Conservation (phyloP, 2,888 invertebrate species). For the Pyrocoelia pectoralis region DNA sequence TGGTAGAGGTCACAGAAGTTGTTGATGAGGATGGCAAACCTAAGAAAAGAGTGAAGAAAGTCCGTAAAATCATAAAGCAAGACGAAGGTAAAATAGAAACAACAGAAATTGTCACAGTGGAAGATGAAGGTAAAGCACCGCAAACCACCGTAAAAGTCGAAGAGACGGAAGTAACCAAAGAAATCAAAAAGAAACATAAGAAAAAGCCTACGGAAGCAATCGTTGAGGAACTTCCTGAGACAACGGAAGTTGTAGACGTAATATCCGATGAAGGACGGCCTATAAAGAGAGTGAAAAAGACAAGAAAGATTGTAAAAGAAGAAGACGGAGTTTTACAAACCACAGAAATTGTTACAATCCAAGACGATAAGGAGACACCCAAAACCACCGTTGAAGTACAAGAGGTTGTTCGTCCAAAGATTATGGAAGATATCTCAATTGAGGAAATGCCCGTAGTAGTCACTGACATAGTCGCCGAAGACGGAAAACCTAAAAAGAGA, state of each 20-base stretch:
- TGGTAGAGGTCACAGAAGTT: slow-evolving; percentile 48
- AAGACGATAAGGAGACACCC: too few relatives aligned
- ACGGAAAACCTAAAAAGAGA: slow-evolving; percentile 33
- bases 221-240: not conserved
- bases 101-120: slow-evolving; percentile 39
- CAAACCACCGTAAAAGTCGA: slow-evolving; percentile 31
- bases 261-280: too few relatives aligned
- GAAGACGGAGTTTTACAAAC: too few relatives aligned
- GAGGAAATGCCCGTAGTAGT: slow-evolving; percentile 41
- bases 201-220: slow-evolving; percentile 26
- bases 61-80: slow-evolving; percentile 38
- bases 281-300: too few relatives aligned
- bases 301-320: too few relatives aligned
- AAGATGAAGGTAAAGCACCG: slow-evolving; percentile 45
- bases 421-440: too few relatives aligned
- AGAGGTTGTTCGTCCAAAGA: too few relatives aligned
- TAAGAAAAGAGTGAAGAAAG: slow-evolving; percentile 46
- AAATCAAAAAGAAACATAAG: slow-evolving; percentile 5
- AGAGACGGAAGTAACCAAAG: not conserved
- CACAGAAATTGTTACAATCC: too few relatives aligned
- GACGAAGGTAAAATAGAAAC: slow-evolving; percentile 44
- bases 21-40: slow-evolving; percentile 48
- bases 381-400: too few relatives aligned
- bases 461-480: not conserved
- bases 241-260: too few relatives aligned